phyloP scores from a whole-genome alignment of 2,113 vertebrate species.

The Cynopterus brachyotis region DNA sequence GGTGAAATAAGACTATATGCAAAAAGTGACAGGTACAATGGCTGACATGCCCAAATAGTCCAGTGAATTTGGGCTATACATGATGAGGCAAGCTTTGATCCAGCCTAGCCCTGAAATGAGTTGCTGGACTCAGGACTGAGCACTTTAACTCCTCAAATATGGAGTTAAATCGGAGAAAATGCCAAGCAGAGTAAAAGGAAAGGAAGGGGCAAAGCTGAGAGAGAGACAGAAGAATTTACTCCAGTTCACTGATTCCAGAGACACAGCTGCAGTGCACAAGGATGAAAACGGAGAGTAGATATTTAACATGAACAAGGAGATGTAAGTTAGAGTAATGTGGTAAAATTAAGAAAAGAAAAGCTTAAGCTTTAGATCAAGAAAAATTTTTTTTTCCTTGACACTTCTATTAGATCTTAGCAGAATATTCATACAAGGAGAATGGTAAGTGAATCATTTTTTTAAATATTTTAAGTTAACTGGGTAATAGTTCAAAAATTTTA shows the following conservation, averaged over 20 bases:
- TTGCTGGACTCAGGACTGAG: neutral
- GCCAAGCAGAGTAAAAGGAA: neutral
- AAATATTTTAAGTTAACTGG: conserved; percentile 64
- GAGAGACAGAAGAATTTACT: conserved; percentile 5
- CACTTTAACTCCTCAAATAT: neutral
- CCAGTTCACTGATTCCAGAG: neutral
- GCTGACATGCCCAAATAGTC: neutral
- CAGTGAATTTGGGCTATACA: neutral
- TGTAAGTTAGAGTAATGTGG: conserved; percentile 51
- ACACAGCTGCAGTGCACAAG: neutral
- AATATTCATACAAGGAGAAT: conserved; percentile 52
- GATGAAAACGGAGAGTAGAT: conserved; percentile 18
- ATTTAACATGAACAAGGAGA: conserved; percentile 39
- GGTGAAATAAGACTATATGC: neutral
- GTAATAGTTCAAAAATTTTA: conserved; percentile 63
- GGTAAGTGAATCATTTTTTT: conserved; percentile 53
- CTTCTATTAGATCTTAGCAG: conserved; percentile 52
- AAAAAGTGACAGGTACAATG: neutral
- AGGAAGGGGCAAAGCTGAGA: neutral
- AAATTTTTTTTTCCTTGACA: conserved; percentile 12
- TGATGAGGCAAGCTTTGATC: neutral
- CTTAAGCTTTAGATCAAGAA: conserved; percentile 40
- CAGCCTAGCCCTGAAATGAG: neutral
- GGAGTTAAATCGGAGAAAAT: neutral
- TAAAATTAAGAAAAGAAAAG: conserved; percentile 55